These are phyloP conservation scores for Corydoras sp. DNA, from an alignment of 2,113 vertebrate genomes.

Conservation along the genomic window DNA sequence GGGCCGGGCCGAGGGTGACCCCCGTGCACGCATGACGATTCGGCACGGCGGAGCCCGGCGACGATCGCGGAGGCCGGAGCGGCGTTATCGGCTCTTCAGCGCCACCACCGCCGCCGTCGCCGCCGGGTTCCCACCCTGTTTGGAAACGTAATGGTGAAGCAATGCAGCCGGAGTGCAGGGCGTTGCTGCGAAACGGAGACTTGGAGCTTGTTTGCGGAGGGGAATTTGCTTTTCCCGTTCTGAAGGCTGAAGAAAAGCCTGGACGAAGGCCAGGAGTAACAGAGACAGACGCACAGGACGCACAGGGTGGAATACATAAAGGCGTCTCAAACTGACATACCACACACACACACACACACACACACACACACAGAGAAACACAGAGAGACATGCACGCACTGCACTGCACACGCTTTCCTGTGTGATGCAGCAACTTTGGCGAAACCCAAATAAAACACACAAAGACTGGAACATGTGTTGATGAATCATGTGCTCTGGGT, in stretches of 20 bases:
- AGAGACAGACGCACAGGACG: constrained; percentile 13
- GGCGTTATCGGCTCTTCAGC: not conserved
- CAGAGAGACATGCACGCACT: not conserved
- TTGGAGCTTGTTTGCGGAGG: constrained; percentile 12
- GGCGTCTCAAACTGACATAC: constrained; percentile 15
- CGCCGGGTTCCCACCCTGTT: constrained; percentile 22
- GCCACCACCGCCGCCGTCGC: not conserved
- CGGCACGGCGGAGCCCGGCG: too few species aligned
- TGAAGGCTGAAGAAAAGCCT: constrained; percentile 21
- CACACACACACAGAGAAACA: not conserved
- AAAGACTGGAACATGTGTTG: not conserved
- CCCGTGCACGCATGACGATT: too few species aligned
- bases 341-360: constrained; percentile 21
- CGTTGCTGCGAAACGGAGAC: constrained; percentile 15
- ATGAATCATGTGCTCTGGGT: too few species aligned
- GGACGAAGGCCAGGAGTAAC: constrained; percentile 16
- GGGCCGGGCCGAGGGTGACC: too few species aligned
- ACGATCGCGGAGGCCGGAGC: not conserved
- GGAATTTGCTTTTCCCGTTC: constrained; percentile 22
- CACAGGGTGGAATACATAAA: not conserved
- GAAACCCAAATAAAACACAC: not conserved
- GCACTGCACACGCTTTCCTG: not conserved
- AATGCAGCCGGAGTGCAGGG: constrained; percentile 14
- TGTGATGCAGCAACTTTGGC: not conserved
- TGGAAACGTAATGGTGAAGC: constrained; percentile 15